Conservation (phyloP, 2,888 invertebrate genomes). For the Drosophila hamatofila region DNA sequence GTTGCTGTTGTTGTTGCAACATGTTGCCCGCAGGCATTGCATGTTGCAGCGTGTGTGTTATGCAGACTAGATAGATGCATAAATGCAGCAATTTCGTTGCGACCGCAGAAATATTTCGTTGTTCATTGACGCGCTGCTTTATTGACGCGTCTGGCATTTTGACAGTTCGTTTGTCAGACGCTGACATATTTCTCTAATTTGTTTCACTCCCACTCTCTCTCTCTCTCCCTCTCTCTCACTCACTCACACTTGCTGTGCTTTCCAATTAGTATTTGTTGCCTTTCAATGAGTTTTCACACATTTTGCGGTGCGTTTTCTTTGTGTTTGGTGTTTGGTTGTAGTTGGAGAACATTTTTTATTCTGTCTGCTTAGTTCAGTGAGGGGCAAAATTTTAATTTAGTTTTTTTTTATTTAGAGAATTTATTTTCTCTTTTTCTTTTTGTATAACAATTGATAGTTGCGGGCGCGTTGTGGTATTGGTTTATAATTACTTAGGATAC, state of each 20-base stretch:
- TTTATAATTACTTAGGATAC: neutral
- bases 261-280: slow-evolving; percentile 53
- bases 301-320: slow-evolving; percentile 36
- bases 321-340: slow-evolving; percentile 23
- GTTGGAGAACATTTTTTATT: slow-evolving; percentile 29
- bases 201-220: slow-evolving; percentile 1
- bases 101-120: slow-evolving; percentile 28
- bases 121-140: slow-evolving; percentile 39
- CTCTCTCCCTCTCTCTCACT: neutral
- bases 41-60: slow-evolving; percentile 63
- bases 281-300: slow-evolving; percentile 60
- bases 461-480: slow-evolving; percentile 2
- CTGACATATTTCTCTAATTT: slow-evolving; percentile 58
- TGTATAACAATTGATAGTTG: slow-evolving; percentile 42
- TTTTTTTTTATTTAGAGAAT: neutral
- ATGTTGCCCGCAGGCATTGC: slow-evolving; percentile 64
- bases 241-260: slow-evolving; percentile 28
- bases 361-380: slow-evolving; percentile 2
- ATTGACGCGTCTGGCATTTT: slow-evolving; percentile 71
- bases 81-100: slow-evolving; percentile 63
- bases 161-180: slow-evolving; percentile 79
- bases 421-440: neutral
- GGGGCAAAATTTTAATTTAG: neutral
- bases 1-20: slow-evolving; percentile 67
- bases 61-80: slow-evolving; percentile 71